A percentile compares a stretch with the other conserved stretches of the same genome.
Evolutionary conservation across 2,888 invertebrate species (phyloP).

Genomic region (Oscheius onirici): DNA sequence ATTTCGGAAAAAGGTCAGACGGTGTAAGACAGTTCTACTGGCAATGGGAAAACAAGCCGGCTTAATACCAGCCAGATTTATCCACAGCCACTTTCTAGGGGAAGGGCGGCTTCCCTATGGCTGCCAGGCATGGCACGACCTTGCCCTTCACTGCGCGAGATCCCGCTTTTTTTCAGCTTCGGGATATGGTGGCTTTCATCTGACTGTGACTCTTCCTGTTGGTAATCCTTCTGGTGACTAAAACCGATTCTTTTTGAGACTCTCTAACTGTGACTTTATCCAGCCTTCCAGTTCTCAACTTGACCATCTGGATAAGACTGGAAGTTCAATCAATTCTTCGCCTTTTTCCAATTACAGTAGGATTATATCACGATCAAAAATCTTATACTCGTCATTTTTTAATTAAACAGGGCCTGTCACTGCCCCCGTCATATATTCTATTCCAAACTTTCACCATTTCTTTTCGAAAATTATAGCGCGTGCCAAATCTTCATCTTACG

Average conservation of each 20-base stretch:
- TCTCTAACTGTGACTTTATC: not conserved
- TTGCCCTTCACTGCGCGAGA: not conserved
- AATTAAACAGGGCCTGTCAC: too few species aligned
- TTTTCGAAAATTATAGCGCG: not conserved
- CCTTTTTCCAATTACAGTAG: not conserved
- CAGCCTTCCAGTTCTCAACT: too few species aligned
- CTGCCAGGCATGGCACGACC: not conserved
- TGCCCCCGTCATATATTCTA: not conserved
- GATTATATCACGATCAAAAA: too few species aligned
- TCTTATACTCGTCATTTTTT: too few species aligned
- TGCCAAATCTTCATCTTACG: too few species aligned
- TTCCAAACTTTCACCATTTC: not conserved
- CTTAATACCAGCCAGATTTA: not conserved
- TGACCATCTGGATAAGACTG: too few species aligned
- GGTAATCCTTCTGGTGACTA: too few species aligned
- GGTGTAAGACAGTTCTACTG: constrained; percentile 1
- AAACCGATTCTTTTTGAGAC: not conserved
- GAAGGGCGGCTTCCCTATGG: not conserved
- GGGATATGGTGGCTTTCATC: not conserved
- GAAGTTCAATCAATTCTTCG: too few species aligned
- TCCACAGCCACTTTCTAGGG: not conserved
- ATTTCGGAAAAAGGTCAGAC: constrained; percentile 4
- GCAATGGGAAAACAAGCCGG: not conserved
- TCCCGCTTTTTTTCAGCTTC: not conserved
- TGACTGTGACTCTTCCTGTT: not conserved